These are phyloP conservation scores for Pseudopleuronectes americanus DNA, from an alignment of 2,797 vertebrate genomes.

Conservation along the genomic window DNA sequence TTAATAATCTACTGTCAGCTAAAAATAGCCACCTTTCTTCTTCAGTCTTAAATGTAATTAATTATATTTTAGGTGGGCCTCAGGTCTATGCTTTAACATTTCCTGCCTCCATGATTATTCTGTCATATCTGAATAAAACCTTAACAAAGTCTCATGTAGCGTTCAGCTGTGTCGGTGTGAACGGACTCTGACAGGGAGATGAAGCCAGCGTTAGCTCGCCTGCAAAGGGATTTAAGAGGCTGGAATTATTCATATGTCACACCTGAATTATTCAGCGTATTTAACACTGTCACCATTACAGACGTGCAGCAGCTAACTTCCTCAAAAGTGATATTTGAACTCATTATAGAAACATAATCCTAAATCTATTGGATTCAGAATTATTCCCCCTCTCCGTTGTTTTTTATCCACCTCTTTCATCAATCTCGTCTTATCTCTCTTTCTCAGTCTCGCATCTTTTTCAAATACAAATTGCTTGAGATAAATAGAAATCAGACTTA, in stretches of 20 bases:
- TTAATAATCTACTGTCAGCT: background rate
- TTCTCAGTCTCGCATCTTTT: background rate
- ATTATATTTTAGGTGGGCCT: no score
- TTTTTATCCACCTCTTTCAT: constrained; percentile 7
- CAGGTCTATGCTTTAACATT: background rate
- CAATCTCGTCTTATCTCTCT: background rate
- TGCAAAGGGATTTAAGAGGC: background rate
- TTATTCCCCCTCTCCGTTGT: background rate
- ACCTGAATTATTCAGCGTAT: constrained; percentile 13
- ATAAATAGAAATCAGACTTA: background rate
- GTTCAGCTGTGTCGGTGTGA: background rate
- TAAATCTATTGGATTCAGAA: constrained; percentile 9
- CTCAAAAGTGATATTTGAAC: constrained; percentile 10
- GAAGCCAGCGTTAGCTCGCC: background rate
- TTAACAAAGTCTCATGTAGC: background rate
- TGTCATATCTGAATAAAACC: background rate
- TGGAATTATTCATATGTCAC: constrained; percentile 19
- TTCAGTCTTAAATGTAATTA: no score
- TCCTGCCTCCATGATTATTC: background rate
- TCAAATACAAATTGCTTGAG: background rate
- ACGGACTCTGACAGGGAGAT: background rate
- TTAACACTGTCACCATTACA: background rate
- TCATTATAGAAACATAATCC: constrained; percentile 7
- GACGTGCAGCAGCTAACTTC: background rate
- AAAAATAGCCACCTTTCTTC: background rate